Evolutionary conservation across 2,113 vertebrate genomes (phyloP), one percentile per base, ranked within the genome.

Genomic region (Channa maculata): DNA sequence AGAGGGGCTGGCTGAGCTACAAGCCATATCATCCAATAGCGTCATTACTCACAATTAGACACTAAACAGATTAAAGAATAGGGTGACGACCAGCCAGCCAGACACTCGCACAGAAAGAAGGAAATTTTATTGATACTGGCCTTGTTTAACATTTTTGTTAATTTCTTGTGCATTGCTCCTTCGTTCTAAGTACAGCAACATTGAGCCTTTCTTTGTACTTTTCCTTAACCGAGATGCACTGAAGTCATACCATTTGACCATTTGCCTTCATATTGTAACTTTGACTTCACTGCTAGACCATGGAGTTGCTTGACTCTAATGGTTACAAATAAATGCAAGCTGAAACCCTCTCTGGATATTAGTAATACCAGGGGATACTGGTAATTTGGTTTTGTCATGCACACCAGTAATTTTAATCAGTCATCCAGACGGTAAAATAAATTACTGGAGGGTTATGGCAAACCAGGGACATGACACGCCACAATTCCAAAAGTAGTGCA

Each of bases 41-140:
- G 51, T 86, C 84, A 89, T 91, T 90, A 90, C 88, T 90, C 87
- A 91, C 88, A 92, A 90, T 91, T 90, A 90, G 74, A 86, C 59
- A 74, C 80, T 82, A 84, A 91, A 83, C 84, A 82, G 87, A 91
- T 91, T 87, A 88, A 88, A 86, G 82, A 84, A 86, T 61, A 65
- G 81, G 84, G 79, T 38, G 84, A 84, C 75, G 63, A 67, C 9
- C 66, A 85, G 70, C 71, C 75, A 87, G 69, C 62, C 48, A 73
- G 63, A 34, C 83, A 66, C 68, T 33, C 63, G 24, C 37, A 33
- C 1, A 54, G 48, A 75, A 34, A 77, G 33, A 72, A 52, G 63
- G 65, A 77, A 79, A 81, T 55, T 4, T 43, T 58, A 44, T 73
- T 64, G 68, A 79, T 71, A 51, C 57, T 60, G 66, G 51, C 8